Evolutionary conservation across 2,888 invertebrate species (phyloP).

Genomic region (Sthenelais limicola): DNA sequence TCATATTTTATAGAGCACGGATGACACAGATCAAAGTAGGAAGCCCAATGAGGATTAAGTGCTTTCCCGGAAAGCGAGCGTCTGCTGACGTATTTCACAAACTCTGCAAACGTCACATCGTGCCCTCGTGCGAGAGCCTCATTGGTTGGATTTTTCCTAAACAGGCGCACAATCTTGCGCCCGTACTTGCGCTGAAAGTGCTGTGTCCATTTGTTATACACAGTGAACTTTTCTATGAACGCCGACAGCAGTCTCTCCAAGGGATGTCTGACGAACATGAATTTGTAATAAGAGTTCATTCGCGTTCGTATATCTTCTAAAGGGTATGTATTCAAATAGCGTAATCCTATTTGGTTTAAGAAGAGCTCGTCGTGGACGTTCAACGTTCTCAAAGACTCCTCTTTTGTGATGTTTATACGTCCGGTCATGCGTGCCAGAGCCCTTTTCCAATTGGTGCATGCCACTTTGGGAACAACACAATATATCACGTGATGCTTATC

Average conservation of each 20-base stretch:
- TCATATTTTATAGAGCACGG: constrained; percentile 89
- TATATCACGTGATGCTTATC: constrained; percentile 88
- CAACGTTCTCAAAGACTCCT: constrained; percentile 18
- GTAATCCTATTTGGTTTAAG: constrained; percentile 38
- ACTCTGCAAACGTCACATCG: constrained; percentile 85
- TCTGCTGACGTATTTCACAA: constrained; percentile 77
- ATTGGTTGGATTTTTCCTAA: constrained; percentile 81
- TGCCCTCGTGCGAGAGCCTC: constrained; percentile 75
- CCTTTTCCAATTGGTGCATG: constrained; percentile 94
- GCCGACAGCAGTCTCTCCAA: constrained; percentile 92
- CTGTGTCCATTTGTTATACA: constrained; percentile 66
- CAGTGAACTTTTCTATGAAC: constrained; percentile 87
- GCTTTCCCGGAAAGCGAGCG: constrained; percentile 52
- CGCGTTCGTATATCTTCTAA: constrained; percentile 78
- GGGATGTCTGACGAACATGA: constrained; percentile 90
- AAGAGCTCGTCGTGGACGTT: constrained; percentile 36
- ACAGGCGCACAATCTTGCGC: constrained; percentile 81
- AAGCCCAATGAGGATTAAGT: constrained; percentile 91
- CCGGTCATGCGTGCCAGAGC: constrained; percentile 23
- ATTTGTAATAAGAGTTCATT: constrained; percentile 84
- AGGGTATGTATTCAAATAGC: constrained; percentile 73
- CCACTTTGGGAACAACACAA: constrained; percentile 92
- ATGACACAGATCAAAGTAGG: constrained; percentile 85
- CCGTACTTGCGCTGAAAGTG: constrained; percentile 72
- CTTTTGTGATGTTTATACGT: constrained; percentile 7